A percentile compares a stretch with the other conserved stretches of the same genome.
Evolutionary conservation across 2,888 invertebrate genomes (phyloP).

Genomic region (Agrochola litura): DNA sequence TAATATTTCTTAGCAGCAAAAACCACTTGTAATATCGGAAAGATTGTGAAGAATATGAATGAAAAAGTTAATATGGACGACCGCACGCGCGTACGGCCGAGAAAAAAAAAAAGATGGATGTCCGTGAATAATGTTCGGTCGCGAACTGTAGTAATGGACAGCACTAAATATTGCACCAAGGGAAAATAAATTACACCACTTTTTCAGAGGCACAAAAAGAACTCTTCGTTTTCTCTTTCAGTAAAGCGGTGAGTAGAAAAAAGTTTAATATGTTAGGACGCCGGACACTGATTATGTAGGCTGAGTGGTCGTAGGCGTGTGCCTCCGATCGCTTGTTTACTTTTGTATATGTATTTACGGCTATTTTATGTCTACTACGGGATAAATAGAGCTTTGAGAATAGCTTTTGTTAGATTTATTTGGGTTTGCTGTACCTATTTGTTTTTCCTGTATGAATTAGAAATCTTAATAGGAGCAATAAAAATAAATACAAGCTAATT

Average conservation of each 20-base stretch:
- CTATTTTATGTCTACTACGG: constrained; percentile 53
- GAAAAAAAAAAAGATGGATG: constrained; percentile 89
- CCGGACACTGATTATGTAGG: constrained; percentile 69
- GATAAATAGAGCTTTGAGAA: constrained; percentile 9
- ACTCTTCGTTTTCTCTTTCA: constrained; percentile 87
- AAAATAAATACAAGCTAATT: not conserved
- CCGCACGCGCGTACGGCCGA: constrained; percentile 80
- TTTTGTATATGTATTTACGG: constrained; percentile 52
- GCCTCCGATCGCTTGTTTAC: constrained; percentile 50
- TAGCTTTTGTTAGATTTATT: constrained; percentile 13
- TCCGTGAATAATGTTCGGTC: constrained; percentile 89
- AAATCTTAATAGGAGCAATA: not conserved
- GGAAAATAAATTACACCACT: constrained; percentile 89
- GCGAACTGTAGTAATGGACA: constrained; percentile 90
- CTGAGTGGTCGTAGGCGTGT: constrained; percentile 54
- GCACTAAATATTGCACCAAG: constrained; percentile 90
- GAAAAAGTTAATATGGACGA: constrained; percentile 88
- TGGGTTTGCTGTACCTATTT: not conserved
- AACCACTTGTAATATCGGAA: constrained; percentile 78
- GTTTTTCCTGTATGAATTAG: not conserved
- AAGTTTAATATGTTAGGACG: constrained; percentile 85
- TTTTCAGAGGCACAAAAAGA: constrained; percentile 89
- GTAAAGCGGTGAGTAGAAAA: constrained; percentile 79
- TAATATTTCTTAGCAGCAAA: constrained; percentile 66
- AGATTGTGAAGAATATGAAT: constrained; percentile 81